Evolutionary conservation across 2,888 invertebrate genomes (phyloP), one percentile per base, ranked within the genome.

Genomic region (Antheraea yamamai): DNA sequence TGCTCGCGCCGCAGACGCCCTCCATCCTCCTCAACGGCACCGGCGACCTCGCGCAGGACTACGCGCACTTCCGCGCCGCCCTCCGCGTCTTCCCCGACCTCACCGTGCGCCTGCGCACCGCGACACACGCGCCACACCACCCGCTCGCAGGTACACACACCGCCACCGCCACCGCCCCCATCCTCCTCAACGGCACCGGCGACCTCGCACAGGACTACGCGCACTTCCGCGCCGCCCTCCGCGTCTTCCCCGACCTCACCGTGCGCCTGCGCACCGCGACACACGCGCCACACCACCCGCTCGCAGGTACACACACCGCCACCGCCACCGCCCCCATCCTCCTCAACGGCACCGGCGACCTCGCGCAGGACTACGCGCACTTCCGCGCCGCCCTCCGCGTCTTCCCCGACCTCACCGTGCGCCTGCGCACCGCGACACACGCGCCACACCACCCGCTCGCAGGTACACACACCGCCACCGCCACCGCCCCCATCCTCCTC

Each of bases 21-120:
- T 97, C 97, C 83, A 98, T 98, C 85, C 96, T 97, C 75, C 96
- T 98, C 78, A 97, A 97, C 89, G 98, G 98, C 76, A 96, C 97
- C 52, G 96, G 96, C 64, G 97, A 97, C 91, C 96, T 98, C 79
- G 97, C 98, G n/a, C 95, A 97, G 47, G 97, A 98, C 91, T 98
- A 98, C 91, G 96, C 97, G 78, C 97, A 97, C 89, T 97, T 98
- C 94, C 95, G 98, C 77, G 95, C 96, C 77, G 99, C 99, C 0
- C 97, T 99, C 26, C 95, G 97, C 51, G 97, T 99, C 73, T 97
- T 99, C 93, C 97, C 98, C 2, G 98, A 98, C 85, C 96, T 99
- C 23, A 95, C 96, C 75, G 97, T 99, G 95, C 96, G 8, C 96
- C 18, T 95, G 95, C 58, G 85, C 88, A 0, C 81, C 85, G 30